Evolutionary conservation across 2,797 vertebrate species (phyloP).

Genomic region (Novumbra hubbsi): DNA sequence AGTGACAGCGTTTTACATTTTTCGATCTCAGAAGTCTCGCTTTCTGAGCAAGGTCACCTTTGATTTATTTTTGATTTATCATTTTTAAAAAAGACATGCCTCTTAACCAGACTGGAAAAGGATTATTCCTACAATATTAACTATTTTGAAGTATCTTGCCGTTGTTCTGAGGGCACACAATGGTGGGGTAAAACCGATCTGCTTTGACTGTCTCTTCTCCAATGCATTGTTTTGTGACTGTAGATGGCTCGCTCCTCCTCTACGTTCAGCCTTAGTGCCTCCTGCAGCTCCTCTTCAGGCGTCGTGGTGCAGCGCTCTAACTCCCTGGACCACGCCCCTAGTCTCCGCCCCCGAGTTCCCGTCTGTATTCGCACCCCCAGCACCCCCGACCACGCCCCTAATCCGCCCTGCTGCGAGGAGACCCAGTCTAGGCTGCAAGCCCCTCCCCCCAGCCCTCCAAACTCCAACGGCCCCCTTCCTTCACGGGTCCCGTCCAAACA

Average conservation of each 20-base stretch:
- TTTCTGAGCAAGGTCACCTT: neutral
- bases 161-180: neutral
- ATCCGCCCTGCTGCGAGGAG: neutral
- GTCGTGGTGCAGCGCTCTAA: conserved; percentile 78
- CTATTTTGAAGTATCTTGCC: conserved; percentile 27
- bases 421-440: conserved; percentile 9
- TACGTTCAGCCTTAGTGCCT: conserved; percentile 76
- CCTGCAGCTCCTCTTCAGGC: conserved; percentile 62
- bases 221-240: conserved; percentile 21
- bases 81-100: no score
- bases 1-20: neutral
- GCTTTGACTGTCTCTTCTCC: conserved; percentile 4
- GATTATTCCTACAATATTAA: conserved; percentile 32
- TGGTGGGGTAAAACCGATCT: neutral
- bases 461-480: neutral
- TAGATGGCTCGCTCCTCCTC: conserved; percentile 84
- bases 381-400: conserved; percentile 30
- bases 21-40: neutral
- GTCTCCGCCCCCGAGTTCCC: conserved; percentile 57
- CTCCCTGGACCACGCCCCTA: conserved; percentile 79
- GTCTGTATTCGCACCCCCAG: conserved; percentile 63
- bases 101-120: conserved; percentile 19
- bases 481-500: conserved; percentile 27
- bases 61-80: no score
- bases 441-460: neutral